Percentiles rank a stretch among this genome's conserved stretches.
Conservation (phyloP, 2,797 vertebrate species). For the Sarcophilus harrisii region DNA sequence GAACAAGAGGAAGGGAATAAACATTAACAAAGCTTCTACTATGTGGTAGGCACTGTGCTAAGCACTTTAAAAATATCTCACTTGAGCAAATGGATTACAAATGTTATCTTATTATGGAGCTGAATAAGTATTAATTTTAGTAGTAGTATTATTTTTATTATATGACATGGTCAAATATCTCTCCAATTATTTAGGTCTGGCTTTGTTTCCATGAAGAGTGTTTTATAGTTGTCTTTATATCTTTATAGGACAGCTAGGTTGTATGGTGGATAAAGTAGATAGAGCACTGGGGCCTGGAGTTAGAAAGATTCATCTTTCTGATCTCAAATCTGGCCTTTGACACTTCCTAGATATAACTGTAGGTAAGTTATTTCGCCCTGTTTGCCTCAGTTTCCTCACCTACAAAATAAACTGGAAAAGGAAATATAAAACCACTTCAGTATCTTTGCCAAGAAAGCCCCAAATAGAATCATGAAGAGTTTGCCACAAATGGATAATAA, state of each 20-base stretch:
- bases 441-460: background rate
- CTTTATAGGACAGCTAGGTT: background rate
- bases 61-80: background rate
- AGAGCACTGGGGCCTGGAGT: background rate
- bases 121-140: background rate
- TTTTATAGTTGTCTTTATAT: background rate
- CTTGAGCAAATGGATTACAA: background rate
- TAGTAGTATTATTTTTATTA: background rate
- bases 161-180: background rate
- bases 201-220: background rate
- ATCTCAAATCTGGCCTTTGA: background rate
- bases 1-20: background rate
- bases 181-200: background rate
- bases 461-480: background rate
- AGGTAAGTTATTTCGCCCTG: background rate
- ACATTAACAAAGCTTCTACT: background rate
- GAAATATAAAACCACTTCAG: background rate
- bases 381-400: background rate
- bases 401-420: background rate
- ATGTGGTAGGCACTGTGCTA: background rate
- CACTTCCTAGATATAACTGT: background rate
- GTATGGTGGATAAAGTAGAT: background rate
- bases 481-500: background rate
- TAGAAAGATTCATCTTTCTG: background rate
- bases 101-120: background rate